Evolutionary conservation across 2,797 vertebrate species (phyloP).

Genomic region (Lepidocolaptes lacrymiger): DNA sequence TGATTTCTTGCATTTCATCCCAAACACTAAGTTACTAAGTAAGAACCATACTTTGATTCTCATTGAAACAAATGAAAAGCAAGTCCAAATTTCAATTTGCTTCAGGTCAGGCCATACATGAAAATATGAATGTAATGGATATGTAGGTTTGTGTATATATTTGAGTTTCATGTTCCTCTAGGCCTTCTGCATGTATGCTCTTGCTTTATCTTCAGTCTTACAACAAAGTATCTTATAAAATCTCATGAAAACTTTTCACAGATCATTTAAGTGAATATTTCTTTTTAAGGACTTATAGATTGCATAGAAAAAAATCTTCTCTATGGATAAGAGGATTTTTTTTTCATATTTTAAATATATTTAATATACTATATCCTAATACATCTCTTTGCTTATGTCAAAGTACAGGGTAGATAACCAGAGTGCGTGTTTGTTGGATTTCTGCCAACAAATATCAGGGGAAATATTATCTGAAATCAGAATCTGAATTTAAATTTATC

Average conservation of each 20-base stretch:
- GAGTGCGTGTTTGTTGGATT: neutral
- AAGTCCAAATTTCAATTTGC: neutral
- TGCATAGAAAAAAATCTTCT: neutral
- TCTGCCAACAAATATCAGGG: neutral
- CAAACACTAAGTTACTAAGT: neutral
- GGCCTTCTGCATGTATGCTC: neutral
- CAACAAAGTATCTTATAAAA: neutral
- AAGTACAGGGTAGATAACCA: neutral
- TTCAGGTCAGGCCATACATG: neutral
- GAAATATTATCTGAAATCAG: neutral
- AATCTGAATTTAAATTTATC: neutral
- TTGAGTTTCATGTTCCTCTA: neutral
- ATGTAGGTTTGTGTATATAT: neutral
- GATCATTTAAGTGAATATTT: neutral
- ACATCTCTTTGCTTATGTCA: neutral
- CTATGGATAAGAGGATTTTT: rapidly evolving
- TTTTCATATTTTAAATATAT: neutral
- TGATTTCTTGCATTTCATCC: neutral
- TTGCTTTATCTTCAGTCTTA: neutral
- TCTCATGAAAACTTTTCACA: neutral
- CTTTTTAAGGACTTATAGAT: neutral
- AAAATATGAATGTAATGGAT: neutral
- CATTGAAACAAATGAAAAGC: neutral
- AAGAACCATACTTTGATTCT: neutral
- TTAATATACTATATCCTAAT: neutral